Conservation (phyloP, 2,797 vertebrate species). For the Dicrostonyx torquatus region DNA sequence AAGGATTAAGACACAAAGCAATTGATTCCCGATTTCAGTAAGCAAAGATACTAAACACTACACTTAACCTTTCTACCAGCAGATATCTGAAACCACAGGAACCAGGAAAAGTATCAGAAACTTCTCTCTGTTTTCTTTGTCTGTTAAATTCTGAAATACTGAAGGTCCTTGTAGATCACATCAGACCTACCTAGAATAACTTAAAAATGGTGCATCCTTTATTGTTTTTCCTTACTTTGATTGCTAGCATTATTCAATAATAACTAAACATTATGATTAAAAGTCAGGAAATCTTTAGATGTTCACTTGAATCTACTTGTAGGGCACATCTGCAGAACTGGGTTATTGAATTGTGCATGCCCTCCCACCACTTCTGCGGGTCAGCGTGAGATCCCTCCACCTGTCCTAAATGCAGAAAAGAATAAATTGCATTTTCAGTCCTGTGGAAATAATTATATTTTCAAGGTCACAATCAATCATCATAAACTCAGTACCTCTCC, state of each 20-base stretch:
- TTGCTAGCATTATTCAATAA: constrained; percentile 1
- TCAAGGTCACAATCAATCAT: constrained; percentile 79
- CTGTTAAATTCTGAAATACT: neutral
- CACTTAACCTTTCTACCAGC: neutral
- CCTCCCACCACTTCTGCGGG: neutral
- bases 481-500: constrained; percentile 67
- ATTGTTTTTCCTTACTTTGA: neutral
- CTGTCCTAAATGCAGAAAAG: constrained; percentile 62
- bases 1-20: neutral
- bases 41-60: neutral
- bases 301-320: neutral
- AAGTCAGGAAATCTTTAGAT: constrained; percentile 16
- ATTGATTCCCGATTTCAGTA: constrained; percentile 1
- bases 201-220: neutral
- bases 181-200: neutral
- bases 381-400: constrained; percentile 48
- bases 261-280: neutral
- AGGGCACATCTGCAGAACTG: neutral
- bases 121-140: neutral
- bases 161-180: neutral
- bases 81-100: neutral
- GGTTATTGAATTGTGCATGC: neutral
- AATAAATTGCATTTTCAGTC: constrained; percentile 58
- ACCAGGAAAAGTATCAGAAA: neutral
- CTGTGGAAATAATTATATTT: constrained; percentile 71